Conservation (phyloP, 1,140 invertebrate genomes). For the Leptonema lineaticorne region DNA sequence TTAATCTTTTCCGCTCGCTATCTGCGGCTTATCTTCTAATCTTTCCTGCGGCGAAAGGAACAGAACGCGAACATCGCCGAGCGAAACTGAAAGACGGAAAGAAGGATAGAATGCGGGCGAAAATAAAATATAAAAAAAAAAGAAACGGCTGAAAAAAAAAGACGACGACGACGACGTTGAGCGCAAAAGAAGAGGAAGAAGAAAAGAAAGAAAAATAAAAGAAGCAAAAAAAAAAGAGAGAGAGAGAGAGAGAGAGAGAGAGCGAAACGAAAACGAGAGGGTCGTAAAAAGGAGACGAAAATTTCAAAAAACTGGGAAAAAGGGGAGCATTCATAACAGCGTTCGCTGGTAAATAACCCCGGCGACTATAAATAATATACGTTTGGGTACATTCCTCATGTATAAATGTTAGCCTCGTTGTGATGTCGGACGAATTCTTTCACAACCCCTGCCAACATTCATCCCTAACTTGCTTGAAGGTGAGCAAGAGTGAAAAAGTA, state of each 20-base stretch:
- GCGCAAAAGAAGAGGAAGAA: slow-evolving; percentile 17
- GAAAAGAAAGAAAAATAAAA: slow-evolving; percentile 25
- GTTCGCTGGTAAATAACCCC: slow-evolving; percentile 32
- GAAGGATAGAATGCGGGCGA: slow-evolving; percentile 16
- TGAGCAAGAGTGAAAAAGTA: too few relatives aligned
- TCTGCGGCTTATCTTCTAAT: slow-evolving; percentile 37
- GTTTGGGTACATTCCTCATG: slow-evolving; percentile 33
- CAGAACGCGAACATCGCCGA: background rate
- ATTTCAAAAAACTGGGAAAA: slow-evolving; percentile 30
- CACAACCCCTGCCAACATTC: background rate
- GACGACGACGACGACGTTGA: slow-evolving; percentile 28
- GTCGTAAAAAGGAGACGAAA: slow-evolving; percentile 32
- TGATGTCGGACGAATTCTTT: too few relatives aligned
- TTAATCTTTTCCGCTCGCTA: slow-evolving; percentile 31
- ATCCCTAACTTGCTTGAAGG: too few relatives aligned
- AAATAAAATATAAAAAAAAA: too few relatives aligned
- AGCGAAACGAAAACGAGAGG: slow-evolving; percentile 28
- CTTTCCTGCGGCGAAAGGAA: slow-evolving; percentile 33
- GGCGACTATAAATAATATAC: slow-evolving; percentile 38
- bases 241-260: slow-evolving; percentile 1
- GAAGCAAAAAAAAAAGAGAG: slow-evolving; percentile 8
- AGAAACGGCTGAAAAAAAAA: slow-evolving; percentile 22
- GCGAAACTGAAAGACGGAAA: background rate
- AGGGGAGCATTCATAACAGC: slow-evolving; percentile 31
- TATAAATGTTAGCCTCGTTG: slow-evolving; percentile 31